Evolutionary conservation across 2,113 vertebrate species (phyloP).

Genomic region (Aix galericulata): DNA sequence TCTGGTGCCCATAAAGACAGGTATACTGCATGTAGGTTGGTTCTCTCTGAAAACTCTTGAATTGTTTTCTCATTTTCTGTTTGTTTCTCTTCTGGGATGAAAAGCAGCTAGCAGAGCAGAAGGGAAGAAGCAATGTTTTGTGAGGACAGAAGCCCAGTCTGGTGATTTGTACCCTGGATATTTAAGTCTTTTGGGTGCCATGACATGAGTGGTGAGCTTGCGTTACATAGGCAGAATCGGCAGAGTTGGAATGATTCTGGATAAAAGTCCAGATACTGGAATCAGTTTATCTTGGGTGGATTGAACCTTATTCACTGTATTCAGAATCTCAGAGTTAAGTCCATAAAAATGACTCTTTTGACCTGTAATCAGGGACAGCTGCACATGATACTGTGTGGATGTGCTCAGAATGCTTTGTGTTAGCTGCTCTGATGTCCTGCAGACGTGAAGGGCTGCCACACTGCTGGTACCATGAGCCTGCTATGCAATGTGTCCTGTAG

Average conservation of each 20-base stretch:
- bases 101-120: neutral
- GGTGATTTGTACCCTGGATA: neutral
- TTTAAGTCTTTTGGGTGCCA: neutral
- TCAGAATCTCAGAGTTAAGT: neutral
- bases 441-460: neutral
- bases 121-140: neutral
- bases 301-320: neutral
- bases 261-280: neutral
- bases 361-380: neutral
- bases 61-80: neutral
- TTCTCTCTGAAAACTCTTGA: neutral
- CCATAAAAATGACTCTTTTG: neutral
- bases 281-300: neutral
- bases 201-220: neutral
- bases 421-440: neutral
- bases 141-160: neutral
- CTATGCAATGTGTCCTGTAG: neutral
- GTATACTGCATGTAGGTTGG: neutral
- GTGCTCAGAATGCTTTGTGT: fast-evolving
- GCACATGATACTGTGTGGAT: fast-evolving
- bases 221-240: neutral
- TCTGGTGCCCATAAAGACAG: neutral
- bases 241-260: neutral
- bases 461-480: fast-evolving
- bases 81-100: neutral